Base-by-base conservation (phyloP, 2,888 invertebrate species). In the Ommatoiulus sabulosus region DNA sequence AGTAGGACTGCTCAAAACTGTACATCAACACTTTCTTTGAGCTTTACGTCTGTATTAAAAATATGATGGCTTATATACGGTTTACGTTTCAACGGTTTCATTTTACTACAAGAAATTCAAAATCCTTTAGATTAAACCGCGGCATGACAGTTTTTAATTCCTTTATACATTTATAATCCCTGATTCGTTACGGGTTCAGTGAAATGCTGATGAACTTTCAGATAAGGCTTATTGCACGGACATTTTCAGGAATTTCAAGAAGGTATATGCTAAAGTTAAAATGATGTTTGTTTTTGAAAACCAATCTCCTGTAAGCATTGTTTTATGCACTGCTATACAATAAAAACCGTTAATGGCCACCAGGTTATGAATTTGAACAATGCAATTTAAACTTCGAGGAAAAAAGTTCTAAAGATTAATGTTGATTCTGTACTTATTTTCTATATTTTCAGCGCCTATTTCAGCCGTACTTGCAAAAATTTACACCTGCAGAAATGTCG, bases 401-500 rank as follows among this genome's bases (percentile, higher is more conserved):
- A 63, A n/a, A 5, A 63, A 0, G n/a, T 63, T 6, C 0, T 63
- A 63, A 63, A 20, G 5, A 12, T 20, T 35, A 86, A 89, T 63
- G 24, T 63, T 63, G 24, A 24, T 72, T 24, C 10, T 20, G 8
- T 57, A 15, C 8, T 46, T 87, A 87, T 43, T 57, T 87, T 84
- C 87, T 80, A 72, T 87, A 15, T 87, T 86, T 90, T 43, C 93
- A 94, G 96, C 96, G 0, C 96, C 96, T 0, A 93, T 96, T 0
- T 95, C 96, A 0, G 96, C 96, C 89, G 95, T 95, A 15, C 93
- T 96, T 0, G 96, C 96, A 91, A 96, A 96, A 91, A 93, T 93
- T 90, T 93, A 93, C 91, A 93, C 93, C 0, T 96, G 96, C 90
- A 94, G 96, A 0, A 92, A 94, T 3, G 96, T 96, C 0, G 96